These are phyloP conservation scores for Zoanthus solanderi DNA, from an alignment of 92 coral and sea anemone species.

Conservation along the genomic window DNA sequence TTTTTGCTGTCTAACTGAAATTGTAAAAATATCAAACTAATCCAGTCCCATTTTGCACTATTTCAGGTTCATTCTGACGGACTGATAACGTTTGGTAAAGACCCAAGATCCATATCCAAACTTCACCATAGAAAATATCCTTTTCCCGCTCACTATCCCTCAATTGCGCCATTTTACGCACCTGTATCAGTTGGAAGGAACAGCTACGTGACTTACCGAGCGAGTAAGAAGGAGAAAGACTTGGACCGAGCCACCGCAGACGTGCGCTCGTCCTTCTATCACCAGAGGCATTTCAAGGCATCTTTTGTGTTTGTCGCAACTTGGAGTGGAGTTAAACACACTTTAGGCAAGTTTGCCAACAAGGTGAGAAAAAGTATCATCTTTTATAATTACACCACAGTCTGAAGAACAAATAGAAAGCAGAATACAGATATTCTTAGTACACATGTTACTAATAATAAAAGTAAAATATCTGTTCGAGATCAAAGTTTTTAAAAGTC, in stretches of 20 bases:
- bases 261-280: slow-evolving; percentile 71
- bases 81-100: slow-evolving; percentile 72
- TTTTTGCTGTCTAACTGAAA: too few species aligned
- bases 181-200: slow-evolving; percentile 50
- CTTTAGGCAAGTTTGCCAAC: slow-evolving; percentile 46
- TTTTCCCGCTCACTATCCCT: slow-evolving; percentile 63
- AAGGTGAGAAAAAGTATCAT: slow-evolving; percentile 54
- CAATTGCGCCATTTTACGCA: slow-evolving; percentile 83
- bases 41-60: background rate
- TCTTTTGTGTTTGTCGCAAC: slow-evolving; percentile 83
- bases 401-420: too few species aligned
- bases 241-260: slow-evolving; percentile 74
- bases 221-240: slow-evolving; percentile 61
- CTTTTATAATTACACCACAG: too few species aligned
- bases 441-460: too few species aligned
- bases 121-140: slow-evolving; percentile 70
- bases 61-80: slow-evolving; percentile 87
- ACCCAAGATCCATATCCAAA: slow-evolving; percentile 16
- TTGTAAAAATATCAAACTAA: background rate
- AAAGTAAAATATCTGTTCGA: too few species aligned
- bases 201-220: slow-evolving; percentile 73
- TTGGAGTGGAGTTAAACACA: slow-evolving; percentile 78
- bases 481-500: too few species aligned
- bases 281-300: slow-evolving; percentile 72
- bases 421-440: too few species aligned